Percentiles rank a stretch among this genome's conserved stretches.
Conservation (phyloP, 2,888 invertebrate species). For the Eremobia ochroleuca region DNA sequence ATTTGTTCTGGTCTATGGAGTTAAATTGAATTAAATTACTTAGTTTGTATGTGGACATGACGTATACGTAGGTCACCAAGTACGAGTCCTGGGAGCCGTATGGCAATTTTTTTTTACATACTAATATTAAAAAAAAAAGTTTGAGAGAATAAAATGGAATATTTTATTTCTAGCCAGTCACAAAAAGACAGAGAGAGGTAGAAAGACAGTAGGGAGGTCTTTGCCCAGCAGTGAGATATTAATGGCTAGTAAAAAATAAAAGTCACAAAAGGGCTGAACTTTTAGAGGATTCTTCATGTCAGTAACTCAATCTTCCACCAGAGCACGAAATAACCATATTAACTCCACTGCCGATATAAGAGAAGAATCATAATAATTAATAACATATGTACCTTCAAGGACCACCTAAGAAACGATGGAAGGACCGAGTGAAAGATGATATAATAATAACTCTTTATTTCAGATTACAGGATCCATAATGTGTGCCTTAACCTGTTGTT, state of each 20-base stretch:
- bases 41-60: background rate
- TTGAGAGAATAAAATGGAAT: too few species aligned
- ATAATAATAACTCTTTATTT: too few species aligned
- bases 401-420: background rate
- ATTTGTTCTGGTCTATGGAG: slow-evolving; percentile 23
- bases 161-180: background rate
- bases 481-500: too few species aligned
- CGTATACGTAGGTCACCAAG: background rate
- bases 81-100: background rate
- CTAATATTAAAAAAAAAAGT: too few species aligned
- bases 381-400: background rate
- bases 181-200: too few species aligned
- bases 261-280: background rate
- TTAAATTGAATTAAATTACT: slow-evolving; percentile 5
- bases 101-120: background rate
- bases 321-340: background rate
- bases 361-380: background rate
- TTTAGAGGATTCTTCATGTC: background rate
- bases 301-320: background rate
- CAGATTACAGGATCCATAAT: too few species aligned
- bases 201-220: too few species aligned
- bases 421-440: background rate
- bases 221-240: too few species aligned
- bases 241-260: too few species aligned
- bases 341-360: background rate